Percentiles rank a stretch among this genome's conserved stretches.
These are phyloP conservation scores for Nyctalus aviator DNA, from an alignment of 2,797 vertebrate species.

Conservation along the genomic window DNA sequence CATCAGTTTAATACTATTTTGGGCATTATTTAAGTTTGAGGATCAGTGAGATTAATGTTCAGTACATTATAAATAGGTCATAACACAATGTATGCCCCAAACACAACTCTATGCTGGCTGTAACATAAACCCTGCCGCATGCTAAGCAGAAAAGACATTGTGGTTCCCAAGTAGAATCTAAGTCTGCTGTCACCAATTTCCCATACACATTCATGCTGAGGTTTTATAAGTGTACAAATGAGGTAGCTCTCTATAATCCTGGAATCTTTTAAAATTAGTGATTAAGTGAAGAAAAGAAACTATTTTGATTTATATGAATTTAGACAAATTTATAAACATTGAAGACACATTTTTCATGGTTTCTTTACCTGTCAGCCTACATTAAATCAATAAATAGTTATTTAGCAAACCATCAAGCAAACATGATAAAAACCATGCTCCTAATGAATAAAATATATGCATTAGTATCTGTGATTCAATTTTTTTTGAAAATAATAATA, in stretches of 20 bases:
- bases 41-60: slow-evolving; percentile 81
- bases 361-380: slow-evolving; percentile 43
- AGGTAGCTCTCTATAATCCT: slow-evolving; percentile 80
- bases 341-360: slow-evolving; percentile 63
- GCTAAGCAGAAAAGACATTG: slow-evolving; percentile 81
- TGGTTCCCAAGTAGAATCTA: slow-evolving; percentile 80
- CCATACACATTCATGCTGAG: slow-evolving; percentile 75
- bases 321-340: slow-evolving; percentile 69
- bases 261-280: slow-evolving; percentile 80
- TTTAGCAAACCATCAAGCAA: slow-evolving; percentile 37
- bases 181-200: slow-evolving; percentile 81
- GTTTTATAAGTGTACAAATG: slow-evolving; percentile 82
- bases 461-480: slow-evolving; percentile 3
- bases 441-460: neutral
- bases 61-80: slow-evolving; percentile 83
- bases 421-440: slow-evolving; percentile 1
- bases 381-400: slow-evolving; percentile 35
- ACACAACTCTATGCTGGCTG: slow-evolving; percentile 80
- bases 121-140: slow-evolving; percentile 84
- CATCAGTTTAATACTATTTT: slow-evolving; percentile 80
- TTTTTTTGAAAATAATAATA: slow-evolving; percentile 7
- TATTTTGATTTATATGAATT: slow-evolving; percentile 77
- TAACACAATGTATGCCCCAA: slow-evolving; percentile 79
- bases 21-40: slow-evolving; percentile 83
- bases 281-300: slow-evolving; percentile 81